Evolutionary conservation across 1,140 invertebrate species (phyloP).

Genomic region (Chlorops oryzae): DNA sequence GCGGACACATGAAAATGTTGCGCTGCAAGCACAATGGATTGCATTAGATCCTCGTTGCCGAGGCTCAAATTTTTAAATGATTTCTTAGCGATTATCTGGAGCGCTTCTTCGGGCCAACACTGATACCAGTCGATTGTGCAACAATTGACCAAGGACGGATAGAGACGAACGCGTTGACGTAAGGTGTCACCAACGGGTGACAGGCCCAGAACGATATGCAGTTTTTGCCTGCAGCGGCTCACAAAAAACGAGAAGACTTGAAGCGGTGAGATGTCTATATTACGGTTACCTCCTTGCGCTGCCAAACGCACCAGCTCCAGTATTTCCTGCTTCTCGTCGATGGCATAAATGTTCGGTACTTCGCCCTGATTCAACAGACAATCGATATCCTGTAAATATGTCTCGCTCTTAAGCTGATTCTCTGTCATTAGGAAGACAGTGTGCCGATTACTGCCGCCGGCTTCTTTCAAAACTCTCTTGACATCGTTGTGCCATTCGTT

Average conservation of each 20-base stretch:
- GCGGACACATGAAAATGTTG: constrained; percentile 83
- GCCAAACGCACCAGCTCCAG: constrained; percentile 68
- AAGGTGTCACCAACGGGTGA: constrained; percentile 84
- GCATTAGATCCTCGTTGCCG: constrained; percentile 58
- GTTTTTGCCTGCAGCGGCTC: constrained; percentile 74
- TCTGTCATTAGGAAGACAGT: constrained; percentile 81
- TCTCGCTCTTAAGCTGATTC: constrained; percentile 81
- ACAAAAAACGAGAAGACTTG: constrained; percentile 79
- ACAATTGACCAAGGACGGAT: constrained; percentile 87
- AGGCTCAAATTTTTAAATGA: constrained; percentile 74
- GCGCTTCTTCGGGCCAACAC: constrained; percentile 85
- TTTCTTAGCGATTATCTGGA: constrained; percentile 82
- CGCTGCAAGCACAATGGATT: constrained; percentile 67
- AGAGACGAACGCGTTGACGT: constrained; percentile 71
- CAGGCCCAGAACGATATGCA: constrained; percentile 85
- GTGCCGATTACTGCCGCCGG: constrained; percentile 68
- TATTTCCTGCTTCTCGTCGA: constrained; percentile 86
- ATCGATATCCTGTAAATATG: constrained; percentile 82
- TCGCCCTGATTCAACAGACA: constrained; percentile 85
- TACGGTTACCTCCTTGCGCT: constrained; percentile 71
- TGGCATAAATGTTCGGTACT: constrained; percentile 80
- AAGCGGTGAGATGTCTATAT: constrained; percentile 73
- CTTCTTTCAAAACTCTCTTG: constrained; percentile 75
- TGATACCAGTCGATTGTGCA: constrained; percentile 96
- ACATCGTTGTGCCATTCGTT: constrained; percentile 85